phyloP scores from a whole-genome alignment of 2,113 vertebrate species.

The Hydrolagus affinis region DNA sequence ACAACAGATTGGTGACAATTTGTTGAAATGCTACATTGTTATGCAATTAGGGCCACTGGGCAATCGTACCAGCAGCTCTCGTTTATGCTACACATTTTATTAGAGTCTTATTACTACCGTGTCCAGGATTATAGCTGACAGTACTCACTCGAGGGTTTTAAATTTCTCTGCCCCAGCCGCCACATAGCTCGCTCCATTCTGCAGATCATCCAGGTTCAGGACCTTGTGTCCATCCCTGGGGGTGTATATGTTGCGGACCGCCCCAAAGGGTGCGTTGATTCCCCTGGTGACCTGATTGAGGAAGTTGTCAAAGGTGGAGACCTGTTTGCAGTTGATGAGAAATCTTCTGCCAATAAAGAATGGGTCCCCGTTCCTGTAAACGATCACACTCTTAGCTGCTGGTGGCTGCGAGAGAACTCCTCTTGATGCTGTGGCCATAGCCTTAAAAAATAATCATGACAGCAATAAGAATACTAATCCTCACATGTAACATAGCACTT shows the following conservation, averaged over 20 bases:
- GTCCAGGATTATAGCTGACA: background rate
- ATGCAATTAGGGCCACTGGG: background rate
- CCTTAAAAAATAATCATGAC: conserved; percentile 9
- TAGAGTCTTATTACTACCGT: background rate
- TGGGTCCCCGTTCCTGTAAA: conserved; percentile 62
- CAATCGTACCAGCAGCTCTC: background rate
- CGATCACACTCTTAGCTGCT: conserved; percentile 50
- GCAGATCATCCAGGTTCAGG: conserved; percentile 45
- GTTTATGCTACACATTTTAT: background rate
- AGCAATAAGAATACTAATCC: conserved; percentile 2
- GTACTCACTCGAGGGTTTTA: conserved; percentile 60
- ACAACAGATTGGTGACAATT: background rate
- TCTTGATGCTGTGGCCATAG: conserved; percentile 28
- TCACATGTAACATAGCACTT: too few relatives aligned
- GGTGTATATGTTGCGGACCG: conserved; percentile 58
- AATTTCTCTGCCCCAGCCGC: conserved; percentile 60
- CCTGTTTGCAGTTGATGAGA: conserved; percentile 50
- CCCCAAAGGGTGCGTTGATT: conserved; percentile 52
- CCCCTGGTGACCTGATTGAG: conserved; percentile 50
- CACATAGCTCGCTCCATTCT: conserved; percentile 52
- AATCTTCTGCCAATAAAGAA: conserved; percentile 54
- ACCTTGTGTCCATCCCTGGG: conserved; percentile 48
- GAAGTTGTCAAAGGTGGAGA: conserved; percentile 55
- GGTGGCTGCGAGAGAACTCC: conserved; percentile 39
- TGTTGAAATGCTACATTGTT: background rate